A percentile compares a stretch with the other conserved stretches of the same genome.
Evolutionary conservation across 2,797 vertebrate species (phyloP).

Genomic region (Coranthus polyacanthus): DNA sequence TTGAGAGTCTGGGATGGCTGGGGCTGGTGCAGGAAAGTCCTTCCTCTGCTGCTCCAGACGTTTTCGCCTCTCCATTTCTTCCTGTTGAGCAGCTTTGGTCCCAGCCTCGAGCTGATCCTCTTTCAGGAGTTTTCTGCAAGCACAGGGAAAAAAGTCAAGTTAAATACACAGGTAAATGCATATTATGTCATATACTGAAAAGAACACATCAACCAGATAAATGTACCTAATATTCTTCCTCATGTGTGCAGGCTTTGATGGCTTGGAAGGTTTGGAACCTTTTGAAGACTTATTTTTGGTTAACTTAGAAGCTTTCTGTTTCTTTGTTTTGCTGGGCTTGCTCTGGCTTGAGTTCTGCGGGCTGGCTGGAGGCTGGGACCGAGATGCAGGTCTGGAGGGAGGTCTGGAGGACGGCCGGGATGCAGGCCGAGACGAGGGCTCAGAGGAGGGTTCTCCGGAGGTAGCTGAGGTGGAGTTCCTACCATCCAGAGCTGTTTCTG

Average conservation of each 20-base stretch:
- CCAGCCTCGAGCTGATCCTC: conserved; percentile 97
- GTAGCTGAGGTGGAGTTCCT: conserved; percentile 91
- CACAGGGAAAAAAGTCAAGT: neutral
- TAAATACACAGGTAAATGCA: neutral
- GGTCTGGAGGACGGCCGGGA: conserved; percentile 85
- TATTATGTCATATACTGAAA: neutral
- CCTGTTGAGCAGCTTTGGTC: conserved; percentile 97
- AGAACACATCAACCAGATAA: neutral
- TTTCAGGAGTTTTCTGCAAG: conserved; percentile 92
- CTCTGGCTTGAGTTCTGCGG: conserved; percentile 74
- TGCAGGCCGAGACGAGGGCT: conserved; percentile 82
- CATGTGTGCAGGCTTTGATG: conserved; percentile 92
- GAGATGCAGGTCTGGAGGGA: conserved; percentile 76
- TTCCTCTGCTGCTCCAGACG: conserved; percentile 97
- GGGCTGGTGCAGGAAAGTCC: conserved; percentile 89
- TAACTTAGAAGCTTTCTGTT: conserved; percentile 79
- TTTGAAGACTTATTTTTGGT: conserved; percentile 82
- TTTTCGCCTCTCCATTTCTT: conserved; percentile 96
- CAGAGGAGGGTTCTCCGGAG: conserved; percentile 90
- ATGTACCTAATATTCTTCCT: conserved; percentile 97
- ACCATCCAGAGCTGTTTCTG: conserved; percentile 84
- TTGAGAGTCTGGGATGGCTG: conserved; percentile 85
- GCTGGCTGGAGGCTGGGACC: conserved; percentile 64
- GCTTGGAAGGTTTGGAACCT: conserved; percentile 80
- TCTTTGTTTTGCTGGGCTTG: conserved; percentile 90